Conservation (phyloP, 2,113 vertebrate species). For the Ailurus styani region DNA sequence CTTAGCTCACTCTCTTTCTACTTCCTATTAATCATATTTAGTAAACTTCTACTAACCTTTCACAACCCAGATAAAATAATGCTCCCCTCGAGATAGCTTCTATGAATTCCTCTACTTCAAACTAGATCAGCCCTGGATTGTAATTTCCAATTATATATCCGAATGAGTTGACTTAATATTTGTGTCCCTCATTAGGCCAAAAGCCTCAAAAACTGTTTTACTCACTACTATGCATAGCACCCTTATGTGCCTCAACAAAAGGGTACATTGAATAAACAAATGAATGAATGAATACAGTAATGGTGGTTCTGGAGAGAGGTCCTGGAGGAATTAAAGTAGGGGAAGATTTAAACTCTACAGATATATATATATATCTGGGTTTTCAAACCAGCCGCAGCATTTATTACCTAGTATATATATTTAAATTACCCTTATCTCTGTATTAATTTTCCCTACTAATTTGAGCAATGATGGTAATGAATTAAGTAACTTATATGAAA, state of each 20-base stretch:
- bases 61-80: neutral
- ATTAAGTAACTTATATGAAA: neutral
- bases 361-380: neutral
- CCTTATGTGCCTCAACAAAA: neutral
- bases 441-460: neutral
- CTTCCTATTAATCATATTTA: neutral
- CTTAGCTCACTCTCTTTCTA: neutral
- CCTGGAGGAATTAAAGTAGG: neutral
- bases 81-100: neutral
- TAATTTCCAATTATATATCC: slow-evolving; percentile 3
- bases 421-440: neutral
- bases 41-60: neutral
- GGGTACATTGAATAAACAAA: neutral
- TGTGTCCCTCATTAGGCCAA: neutral
- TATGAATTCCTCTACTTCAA: neutral
- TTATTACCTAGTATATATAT: neutral
- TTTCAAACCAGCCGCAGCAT: neutral
- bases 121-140: neutral
- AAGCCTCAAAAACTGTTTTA: neutral
- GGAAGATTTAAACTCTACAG: neutral
- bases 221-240: neutral
- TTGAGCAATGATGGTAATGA: neutral
- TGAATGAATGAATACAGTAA: neutral
- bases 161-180: neutral
- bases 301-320: neutral